Percentiles rank a stretch among this genome's conserved stretches.
These are phyloP conservation scores for Empidonax alnorum DNA, from an alignment of 2,113 vertebrate genomes.

Conservation along the genomic window DNA sequence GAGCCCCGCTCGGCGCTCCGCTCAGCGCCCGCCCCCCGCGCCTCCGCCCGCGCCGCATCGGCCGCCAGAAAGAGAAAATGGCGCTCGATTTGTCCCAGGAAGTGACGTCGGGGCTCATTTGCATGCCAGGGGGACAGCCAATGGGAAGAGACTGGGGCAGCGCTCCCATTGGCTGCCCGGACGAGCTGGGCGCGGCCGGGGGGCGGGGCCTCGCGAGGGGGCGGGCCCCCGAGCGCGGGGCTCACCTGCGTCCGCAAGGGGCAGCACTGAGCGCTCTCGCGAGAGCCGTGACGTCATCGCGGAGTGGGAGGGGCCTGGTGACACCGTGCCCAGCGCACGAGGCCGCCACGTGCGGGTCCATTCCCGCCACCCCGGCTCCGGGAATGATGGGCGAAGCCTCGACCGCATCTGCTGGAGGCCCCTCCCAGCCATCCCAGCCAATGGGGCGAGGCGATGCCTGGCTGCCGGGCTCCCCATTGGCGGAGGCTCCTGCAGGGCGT, in stretches of 20 bases:
- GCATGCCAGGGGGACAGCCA: conserved; percentile 74
- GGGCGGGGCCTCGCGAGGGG: not conserved
- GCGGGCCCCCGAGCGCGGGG: not conserved
- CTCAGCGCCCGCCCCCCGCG: not conserved
- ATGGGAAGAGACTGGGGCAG: conserved; percentile 12
- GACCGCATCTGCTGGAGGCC: not conserved
- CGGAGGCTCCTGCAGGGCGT: not conserved
- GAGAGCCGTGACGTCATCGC: not conserved
- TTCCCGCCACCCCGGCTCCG: not conserved
- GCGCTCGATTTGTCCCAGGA: conserved; percentile 79
- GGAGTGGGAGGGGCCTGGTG: not conserved
- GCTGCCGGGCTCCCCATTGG: not conserved
- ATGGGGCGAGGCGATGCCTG: not conserved
- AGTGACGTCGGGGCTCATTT: conserved; percentile 76
- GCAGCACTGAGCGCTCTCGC: conserved; percentile 19
- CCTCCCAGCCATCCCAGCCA: conserved; percentile 26
- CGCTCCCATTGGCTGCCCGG: not conserved
- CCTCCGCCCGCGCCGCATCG: conserved; percentile 57
- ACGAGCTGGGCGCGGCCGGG: not conserved
- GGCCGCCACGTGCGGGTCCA: not conserved
- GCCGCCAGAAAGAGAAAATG: conserved; percentile 83
- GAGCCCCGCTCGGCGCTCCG: not conserved
- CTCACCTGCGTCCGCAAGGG: not conserved
- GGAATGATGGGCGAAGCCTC: not conserved
- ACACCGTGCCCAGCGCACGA: not conserved